Evolutionary conservation across 2,888 invertebrate species (phyloP), one percentile per base, ranked within the genome.

Genomic region (Calameuta idolon): DNA sequence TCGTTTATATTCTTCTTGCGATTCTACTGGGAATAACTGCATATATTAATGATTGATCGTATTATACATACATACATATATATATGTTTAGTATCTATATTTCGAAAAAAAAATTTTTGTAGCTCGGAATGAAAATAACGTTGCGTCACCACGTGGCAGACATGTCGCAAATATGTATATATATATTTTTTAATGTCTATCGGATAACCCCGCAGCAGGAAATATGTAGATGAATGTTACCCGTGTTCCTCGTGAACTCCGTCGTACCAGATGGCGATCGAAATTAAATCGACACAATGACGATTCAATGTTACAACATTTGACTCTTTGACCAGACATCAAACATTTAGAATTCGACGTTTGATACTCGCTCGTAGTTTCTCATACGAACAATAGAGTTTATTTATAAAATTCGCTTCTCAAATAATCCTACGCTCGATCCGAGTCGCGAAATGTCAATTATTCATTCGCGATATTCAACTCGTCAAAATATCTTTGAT

Each of bases 251-350:
- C 9, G 55, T 23, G 15, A 55, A 23, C 55, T 40, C 40, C 1
- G 55, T 55, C 55, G 55, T 55, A 55, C 55, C 55, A 55, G 55
- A 55, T 55, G 55, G 23, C 23, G 55, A 80, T 82, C 79, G 77
- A 82, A 83, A 82, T 81, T 76, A 79, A 81, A 83, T 81, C 74
- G 81, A 77, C 75, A 74, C 81, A 82, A 81, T 78, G 80, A 81
- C 82, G 79, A 81, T 80, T 83, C 81, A 83, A 82, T 84, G 82
- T 81, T 81, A 78, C 73, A 71, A 78, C 81, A 80, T 76, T 84
- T 81, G 81, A 83, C 78, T 79, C 78, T 68, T 55, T 71, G 55
- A 77, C 15, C 23, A 9, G 55, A 55, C 15, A 23, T 55, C 2
- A 15, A 55, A 55, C 55, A 23, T 55, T 55, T 55, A 55, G 23